Base-by-base conservation (phyloP, 1,140 invertebrate genomes). In the Drosophila arawakana region DNA sequence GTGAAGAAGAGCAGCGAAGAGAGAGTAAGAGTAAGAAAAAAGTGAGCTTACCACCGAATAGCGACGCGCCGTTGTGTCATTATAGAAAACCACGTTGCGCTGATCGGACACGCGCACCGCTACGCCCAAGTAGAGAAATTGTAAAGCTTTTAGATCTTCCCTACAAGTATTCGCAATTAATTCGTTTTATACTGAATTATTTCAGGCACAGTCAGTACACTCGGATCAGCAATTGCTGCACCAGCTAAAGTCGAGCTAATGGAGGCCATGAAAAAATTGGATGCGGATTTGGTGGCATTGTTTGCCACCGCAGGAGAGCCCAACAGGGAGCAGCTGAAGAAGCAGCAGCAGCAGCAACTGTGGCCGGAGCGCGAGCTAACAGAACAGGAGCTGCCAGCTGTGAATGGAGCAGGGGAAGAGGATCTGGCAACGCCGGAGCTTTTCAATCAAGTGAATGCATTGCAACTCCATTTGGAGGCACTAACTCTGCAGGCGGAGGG, bases 211-310 rank as follows among this genome's bases (percentile, higher is more conserved):
- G 65, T 25, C 54, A 57, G 41, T 9, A 41, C 54, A 57, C 41
- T 57, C 18, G 54, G 54, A 37, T n/a, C 49, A 63, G 37, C 73
- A 44, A 39, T 70, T 65, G 73, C 69, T 59, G 25, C 55, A 8
- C 68, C 69, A 66, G 69, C 73, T 46, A 83, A 88, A 69, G 73
- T 78, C 57, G 89, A 91, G 75, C 69, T 91, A 88, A 83, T 91
- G 78, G 90, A 91, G 71, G 90, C 90, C 49, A 91, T 91, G 85
- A 91, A 90, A 50, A 91, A 91, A 85, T 49, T 91, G 55, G 90
- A 91, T 61, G 90, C 90, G 1, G 86, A 80, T 54, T 58, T 91
- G 73, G 90, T 86, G 43, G 90, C 90, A 18, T 49, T 91, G 0
- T 90, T 91, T 60, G 90, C 90, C 66, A 78, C 72, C 7, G 85